Conservation (phyloP, 2,888 invertebrate genomes). For the Tenodera sinensis region DNA sequence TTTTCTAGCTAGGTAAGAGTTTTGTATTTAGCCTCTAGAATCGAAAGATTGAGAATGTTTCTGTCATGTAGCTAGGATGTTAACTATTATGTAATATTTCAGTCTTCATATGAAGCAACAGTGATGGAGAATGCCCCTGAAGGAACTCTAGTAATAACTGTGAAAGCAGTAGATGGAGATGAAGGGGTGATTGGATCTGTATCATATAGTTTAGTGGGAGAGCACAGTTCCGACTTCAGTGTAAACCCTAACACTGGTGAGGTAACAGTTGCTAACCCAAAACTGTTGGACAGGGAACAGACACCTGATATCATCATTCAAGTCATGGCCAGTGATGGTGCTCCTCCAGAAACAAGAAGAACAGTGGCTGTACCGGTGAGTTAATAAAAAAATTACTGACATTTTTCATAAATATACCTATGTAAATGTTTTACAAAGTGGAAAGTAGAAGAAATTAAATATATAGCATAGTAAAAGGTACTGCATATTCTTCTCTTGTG, state of each 20-base stretch:
- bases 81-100: background rate
- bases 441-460: background rate
- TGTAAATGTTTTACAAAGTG: background rate
- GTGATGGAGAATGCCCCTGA: slow-evolving; percentile 72
- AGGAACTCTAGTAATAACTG: slow-evolving; percentile 68
- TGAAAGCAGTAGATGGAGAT: slow-evolving; percentile 75
- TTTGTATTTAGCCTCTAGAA: too few species aligned
- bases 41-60: too few species aligned
- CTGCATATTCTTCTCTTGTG: too few species aligned
- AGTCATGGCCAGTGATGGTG: slow-evolving; percentile 78
- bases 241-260: slow-evolving; percentile 70
- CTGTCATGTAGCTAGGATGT: too few species aligned
- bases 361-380: slow-evolving; percentile 71
- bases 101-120: slow-evolving; percentile 61
- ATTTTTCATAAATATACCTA: background rate
- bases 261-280: slow-evolving; percentile 68
- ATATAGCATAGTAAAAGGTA: background rate
- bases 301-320: slow-evolving; percentile 67
- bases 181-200: slow-evolving; percentile 75
- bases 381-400: slow-evolving; percentile 26
- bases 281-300: slow-evolving; percentile 74
- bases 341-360: slow-evolving; percentile 63
- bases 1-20: too few species aligned
- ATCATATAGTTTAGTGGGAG: slow-evolving; percentile 72
- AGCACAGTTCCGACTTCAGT: slow-evolving; percentile 67